Base-by-base conservation (phyloP, 2,888 invertebrate genomes). In the Drepana falcataria region DNA sequence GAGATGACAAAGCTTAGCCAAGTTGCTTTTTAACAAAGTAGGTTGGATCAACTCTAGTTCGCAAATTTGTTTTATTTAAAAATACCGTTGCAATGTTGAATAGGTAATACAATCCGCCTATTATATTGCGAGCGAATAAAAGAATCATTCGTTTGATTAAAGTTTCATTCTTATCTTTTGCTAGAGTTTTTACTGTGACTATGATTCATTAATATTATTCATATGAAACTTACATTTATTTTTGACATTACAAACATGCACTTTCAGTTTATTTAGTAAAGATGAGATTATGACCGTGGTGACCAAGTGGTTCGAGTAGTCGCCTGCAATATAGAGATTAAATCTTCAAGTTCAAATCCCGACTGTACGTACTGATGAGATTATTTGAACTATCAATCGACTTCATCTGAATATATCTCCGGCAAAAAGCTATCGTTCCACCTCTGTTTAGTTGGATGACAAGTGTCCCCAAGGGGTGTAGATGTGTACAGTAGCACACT, bases 191-290 rank as follows among this genome's bases (percentile, higher is more conserved):
- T 44, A 9, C 3, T 44, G 44, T 44, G 9, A 6, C 9, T 44
- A 9, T 44, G 53, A 55, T 53, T 52, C 52, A 54, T 55, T 52
- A 35, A 33, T 44, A 40, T 47, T 48, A 58, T 55, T 51, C 52
- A 47, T 49, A 47, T 35, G 49, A 47, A 47, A 47, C 52, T 49
- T 21, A 21, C 21, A 21, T 21, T 21, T 21, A 21, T 21, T 21
- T 21, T 21, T 21, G 21, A 21, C 52, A 52, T 49, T 49, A 58
- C 53, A 55, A 54, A 34, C 48, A 55, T 57, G 55, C 52, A 55
- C 55, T 51, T 51, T 53, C 35, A 35, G 37, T 37, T 37, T 5
- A 5, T 5, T 4, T 37, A 4, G 37, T 4, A 5, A 3, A 37
- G 37, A 37, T 4, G 3, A 37, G 5, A 4, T 37, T 37, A 37